These are phyloP conservation scores for Spinibarbus caldwelli DNA, from an alignment of 2,797 vertebrate genomes.

Conservation along the genomic window DNA sequence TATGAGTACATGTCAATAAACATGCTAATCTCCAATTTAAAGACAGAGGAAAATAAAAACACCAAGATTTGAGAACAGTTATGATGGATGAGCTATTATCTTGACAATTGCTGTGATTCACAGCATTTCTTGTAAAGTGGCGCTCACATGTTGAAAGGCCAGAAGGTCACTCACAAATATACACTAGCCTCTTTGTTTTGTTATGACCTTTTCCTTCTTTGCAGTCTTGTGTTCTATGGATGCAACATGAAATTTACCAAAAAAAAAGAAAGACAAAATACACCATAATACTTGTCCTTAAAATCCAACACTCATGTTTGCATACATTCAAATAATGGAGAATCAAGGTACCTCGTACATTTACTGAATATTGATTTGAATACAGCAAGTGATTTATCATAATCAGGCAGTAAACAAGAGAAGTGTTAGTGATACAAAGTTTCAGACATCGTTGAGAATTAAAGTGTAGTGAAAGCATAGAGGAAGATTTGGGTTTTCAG, in stretches of 20 bases:
- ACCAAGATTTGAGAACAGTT: slow-evolving; percentile 12
- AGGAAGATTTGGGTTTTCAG: too few species aligned
- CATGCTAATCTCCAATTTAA: slow-evolving; percentile 42
- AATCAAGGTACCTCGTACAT: too few species aligned
- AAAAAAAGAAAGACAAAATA: too few species aligned
- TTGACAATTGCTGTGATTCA: background rate
- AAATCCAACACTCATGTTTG: background rate
- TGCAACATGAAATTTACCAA: background rate
- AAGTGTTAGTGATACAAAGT: too few species aligned
- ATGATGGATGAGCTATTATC: background rate
- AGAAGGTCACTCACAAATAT: slow-evolving; percentile 36
- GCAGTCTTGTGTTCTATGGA: background rate
- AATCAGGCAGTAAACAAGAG: too few species aligned
- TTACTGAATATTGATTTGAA: too few species aligned
- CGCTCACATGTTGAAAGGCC: slow-evolving; percentile 22
- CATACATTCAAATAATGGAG: too few species aligned
- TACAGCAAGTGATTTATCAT: too few species aligned
- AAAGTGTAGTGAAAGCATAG: too few species aligned
- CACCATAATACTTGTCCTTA: background rate
- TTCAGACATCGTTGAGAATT: too few species aligned
- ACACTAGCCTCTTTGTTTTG: slow-evolving; percentile 44
- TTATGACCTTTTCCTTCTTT: slow-evolving; percentile 15
- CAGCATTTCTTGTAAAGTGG: slow-evolving; percentile 14
- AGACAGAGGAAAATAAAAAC: slow-evolving; percentile 40
- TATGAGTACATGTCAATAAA: slow-evolving; percentile 50